Base-by-base conservation (phyloP, 1,140 invertebrate genomes). In the Macrobrachium nipponense region DNA sequence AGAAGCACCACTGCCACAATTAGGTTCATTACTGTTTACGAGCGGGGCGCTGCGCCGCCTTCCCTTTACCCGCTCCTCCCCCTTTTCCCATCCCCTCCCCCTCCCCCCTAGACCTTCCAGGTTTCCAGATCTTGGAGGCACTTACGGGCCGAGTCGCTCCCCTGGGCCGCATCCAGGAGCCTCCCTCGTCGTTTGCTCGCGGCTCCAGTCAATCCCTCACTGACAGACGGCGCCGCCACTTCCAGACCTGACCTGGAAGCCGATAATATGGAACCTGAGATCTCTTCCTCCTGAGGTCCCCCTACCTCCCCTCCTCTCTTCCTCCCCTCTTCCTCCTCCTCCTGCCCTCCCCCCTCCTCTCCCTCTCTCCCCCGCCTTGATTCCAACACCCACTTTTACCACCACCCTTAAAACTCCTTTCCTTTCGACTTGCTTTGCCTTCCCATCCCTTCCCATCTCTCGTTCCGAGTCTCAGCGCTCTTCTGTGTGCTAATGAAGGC, bases 1-100 rank as follows among this genome's bases (percentile, higher is more conserved):
- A 86, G 77, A 66, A 86, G 78, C 83, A 78, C 83, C 83, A 86
- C 83, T 76, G 83, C 83, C 85, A 87, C 85, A 87, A 87, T 87
- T 87, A 87, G 85, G 85, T 87, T 87, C 85, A 87, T 87, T 87
- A 87, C 85, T 81, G 79, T 87, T 87, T 87, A 87, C 85, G 85
- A 87, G 79, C 85, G 79, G 51, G 85, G 80, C 85, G 79, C 80
- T 58, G 70, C 59, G 73, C 79, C 85, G 68, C 79, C 85, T 81
- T 72, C 85, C 85, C 77, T 80, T 80, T 81, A 70, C 70, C 51
- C 12, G 3, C 51, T 12, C 51, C 12, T 12, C 12, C 51, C 79
- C 85, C 79, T 81, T 73, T 79, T 77, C 79, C 70, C 27, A 70
- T 59, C 51, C 12, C 51, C 51, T 79, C 85, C 76, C 79, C 85